Conservation (phyloP, 2,888 invertebrate genomes). For the Rhagium mordax region DNA sequence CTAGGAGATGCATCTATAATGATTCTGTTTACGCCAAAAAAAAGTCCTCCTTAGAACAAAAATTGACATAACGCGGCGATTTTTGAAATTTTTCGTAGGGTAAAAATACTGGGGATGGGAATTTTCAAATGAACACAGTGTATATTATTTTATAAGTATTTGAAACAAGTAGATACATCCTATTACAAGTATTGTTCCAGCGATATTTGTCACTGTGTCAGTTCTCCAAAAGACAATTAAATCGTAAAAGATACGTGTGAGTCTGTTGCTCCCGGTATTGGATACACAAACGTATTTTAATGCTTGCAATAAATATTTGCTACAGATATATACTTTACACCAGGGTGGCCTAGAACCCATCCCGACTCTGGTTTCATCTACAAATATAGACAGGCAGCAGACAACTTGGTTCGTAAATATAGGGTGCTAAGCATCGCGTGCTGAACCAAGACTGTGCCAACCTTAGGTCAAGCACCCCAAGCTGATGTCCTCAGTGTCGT, state of each 20-base stretch:
- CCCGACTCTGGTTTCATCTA: slow-evolving; percentile 30
- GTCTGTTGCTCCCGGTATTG: background rate
- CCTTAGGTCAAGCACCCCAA: slow-evolving; percentile 54
- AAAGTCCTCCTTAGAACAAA: too few species aligned
- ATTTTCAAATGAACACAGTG: too few species aligned
- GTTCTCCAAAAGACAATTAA: background rate
- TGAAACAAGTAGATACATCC: too few species aligned
- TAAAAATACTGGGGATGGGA: too few species aligned
- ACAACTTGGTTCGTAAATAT: slow-evolving; percentile 30
- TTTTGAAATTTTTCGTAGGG: too few species aligned
- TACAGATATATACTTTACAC: background rate
- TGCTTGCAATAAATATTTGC: background rate
- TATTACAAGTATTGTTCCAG: too few species aligned
- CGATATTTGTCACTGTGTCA: too few species aligned
- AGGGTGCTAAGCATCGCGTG: slow-evolving; percentile 51
- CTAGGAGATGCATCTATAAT: too few species aligned
- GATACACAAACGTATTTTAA: background rate
- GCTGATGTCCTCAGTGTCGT: background rate
- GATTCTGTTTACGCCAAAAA: too few species aligned
- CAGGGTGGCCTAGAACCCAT: background rate
- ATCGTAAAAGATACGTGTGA: background rate
- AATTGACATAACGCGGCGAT: too few species aligned
- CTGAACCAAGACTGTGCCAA: slow-evolving; percentile 47
- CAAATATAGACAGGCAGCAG: slow-evolving; percentile 42
- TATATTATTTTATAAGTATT: too few species aligned